phyloP scores from a whole-genome alignment of 2,113 vertebrate genomes.

The Empidonax traillii region DNA sequence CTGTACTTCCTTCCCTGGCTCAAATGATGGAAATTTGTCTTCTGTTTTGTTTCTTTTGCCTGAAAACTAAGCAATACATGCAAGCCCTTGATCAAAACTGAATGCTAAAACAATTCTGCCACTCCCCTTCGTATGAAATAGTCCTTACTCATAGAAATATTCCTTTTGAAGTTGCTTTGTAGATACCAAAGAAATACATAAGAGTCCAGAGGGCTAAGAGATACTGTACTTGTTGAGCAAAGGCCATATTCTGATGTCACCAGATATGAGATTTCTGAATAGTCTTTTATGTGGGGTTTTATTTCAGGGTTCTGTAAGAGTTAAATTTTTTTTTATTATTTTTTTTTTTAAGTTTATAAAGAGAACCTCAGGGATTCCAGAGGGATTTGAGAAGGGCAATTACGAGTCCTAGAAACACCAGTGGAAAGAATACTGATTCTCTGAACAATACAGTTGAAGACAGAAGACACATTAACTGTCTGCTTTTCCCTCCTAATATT shows the following conservation, averaged over 20 bases:
- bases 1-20: background rate
- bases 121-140: background rate
- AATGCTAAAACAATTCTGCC: constrained; percentile 23
- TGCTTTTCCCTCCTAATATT: constrained; percentile 2
- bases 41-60: constrained; percentile 38
- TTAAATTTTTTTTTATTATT: background rate
- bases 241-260: constrained; percentile 32
- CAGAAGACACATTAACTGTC: background rate
- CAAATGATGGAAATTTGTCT: constrained; percentile 29
- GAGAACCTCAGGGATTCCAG: background rate
- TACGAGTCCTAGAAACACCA: constrained; percentile 12
- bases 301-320: background rate
- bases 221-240: constrained; percentile 1
- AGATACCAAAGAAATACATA: background rate
- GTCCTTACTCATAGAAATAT: constrained; percentile 39
- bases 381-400: background rate
- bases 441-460: constrained; percentile 36
- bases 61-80: constrained; percentile 1
- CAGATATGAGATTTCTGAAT: constrained; percentile 24
- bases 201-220: background rate
- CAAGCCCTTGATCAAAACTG: constrained; percentile 54
- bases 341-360: background rate
- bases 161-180: constrained; percentile 42
- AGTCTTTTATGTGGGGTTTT: constrained; percentile 14
- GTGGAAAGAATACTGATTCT: constrained; percentile 15